Evolutionary conservation across 35 echinoderm and acorn worm species (phyloP).

Genomic region (Anneissia japonica): DNA sequence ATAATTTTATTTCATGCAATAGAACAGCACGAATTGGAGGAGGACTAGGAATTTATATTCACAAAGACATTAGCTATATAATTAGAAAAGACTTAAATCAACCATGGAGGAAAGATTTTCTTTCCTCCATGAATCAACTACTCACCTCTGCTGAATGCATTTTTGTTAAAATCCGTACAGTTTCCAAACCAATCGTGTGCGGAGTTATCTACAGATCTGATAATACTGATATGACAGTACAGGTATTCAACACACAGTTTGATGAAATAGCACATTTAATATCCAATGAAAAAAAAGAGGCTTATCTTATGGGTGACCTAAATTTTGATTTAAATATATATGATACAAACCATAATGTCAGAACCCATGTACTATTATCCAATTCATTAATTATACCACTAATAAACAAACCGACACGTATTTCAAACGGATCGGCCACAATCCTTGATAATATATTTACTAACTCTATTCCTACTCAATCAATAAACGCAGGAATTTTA

Average conservation of each 20-base stretch:
- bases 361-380: not conserved
- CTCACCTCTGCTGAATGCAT: not conserved
- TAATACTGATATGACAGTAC: not conserved
- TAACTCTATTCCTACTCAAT: not conserved
- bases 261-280: not conserved
- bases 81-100: not conserved
- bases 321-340: not conserved
- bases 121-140: not conserved
- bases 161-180: not conserved
- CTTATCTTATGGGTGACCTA: not conserved
- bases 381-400: not conserved
- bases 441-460: not conserved
- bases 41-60: slow-evolving; percentile 9
- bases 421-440: not conserved
- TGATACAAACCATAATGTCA: not conserved
- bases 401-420: not conserved
- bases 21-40: slow-evolving; percentile 10
- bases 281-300: not conserved
- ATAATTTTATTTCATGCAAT: slow-evolving; percentile 12
- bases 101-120: too few relatives aligned
- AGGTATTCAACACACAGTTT: not conserved
- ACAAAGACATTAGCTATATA: not conserved
- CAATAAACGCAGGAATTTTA: not conserved
- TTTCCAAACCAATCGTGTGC: not conserved
- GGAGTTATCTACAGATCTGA: not conserved